Conservation (phyloP, 2,113 vertebrate genomes). For the Cairina moschata region DNA sequence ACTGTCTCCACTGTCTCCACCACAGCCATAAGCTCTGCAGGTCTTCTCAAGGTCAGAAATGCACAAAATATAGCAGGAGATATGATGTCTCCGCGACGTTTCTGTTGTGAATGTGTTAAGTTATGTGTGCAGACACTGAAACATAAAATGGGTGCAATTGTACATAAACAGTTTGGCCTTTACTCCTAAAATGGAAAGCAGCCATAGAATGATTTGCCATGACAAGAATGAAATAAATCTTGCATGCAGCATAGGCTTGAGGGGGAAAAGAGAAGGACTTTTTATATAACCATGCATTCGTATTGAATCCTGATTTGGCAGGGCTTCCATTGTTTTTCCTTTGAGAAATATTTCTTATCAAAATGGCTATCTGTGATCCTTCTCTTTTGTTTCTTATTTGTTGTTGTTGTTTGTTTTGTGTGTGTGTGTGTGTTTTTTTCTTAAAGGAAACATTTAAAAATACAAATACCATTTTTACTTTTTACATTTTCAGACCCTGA, state of each 20-base stretch:
- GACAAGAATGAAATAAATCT: background rate
- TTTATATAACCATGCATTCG: background rate
- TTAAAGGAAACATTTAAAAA: background rate
- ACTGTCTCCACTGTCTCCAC: background rate
- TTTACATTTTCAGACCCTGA: background rate
- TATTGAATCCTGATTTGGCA: background rate
- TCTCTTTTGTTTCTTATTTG: background rate
- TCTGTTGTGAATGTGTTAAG: background rate
- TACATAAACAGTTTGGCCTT: background rate
- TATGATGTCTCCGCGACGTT: background rate
- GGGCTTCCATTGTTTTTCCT: background rate
- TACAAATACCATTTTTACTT: background rate
- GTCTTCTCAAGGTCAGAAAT: background rate
- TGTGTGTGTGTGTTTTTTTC: no score
- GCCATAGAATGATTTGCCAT: background rate
- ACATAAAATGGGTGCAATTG: background rate
- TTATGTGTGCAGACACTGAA: background rate
- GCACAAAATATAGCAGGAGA: background rate
- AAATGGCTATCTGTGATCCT: background rate
- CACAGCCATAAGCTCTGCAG: background rate
- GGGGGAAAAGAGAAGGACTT: background rate
- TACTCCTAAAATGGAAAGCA: background rate
- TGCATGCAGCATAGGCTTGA: background rate
- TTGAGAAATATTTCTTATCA: conserved; percentile 8
- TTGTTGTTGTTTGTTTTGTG: no score